Conservation (phyloP, 2,797 vertebrate species). For the Muscicapa comitata region DNA sequence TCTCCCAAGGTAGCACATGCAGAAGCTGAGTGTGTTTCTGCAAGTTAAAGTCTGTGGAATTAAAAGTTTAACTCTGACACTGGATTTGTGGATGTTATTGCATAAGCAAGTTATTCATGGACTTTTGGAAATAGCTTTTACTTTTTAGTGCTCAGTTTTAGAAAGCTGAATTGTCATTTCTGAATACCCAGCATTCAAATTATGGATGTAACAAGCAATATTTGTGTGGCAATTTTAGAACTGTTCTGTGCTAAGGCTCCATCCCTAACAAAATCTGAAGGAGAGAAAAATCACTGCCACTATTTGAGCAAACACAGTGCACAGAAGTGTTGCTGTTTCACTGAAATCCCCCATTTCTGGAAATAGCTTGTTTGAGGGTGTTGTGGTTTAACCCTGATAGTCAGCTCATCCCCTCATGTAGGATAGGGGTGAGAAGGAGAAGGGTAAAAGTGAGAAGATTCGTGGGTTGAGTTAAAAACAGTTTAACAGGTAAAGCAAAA, state of each 20-base stretch:
- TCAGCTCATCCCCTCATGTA: neutral
- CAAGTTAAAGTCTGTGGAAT: neutral
- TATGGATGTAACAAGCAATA: neutral
- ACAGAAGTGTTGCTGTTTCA: neutral
- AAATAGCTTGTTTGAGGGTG: neutral
- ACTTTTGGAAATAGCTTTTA: neutral
- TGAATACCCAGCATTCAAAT: neutral
- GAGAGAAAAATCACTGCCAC: neutral
- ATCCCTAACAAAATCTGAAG: neutral
- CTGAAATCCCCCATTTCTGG: neutral
- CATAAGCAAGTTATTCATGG: neutral
- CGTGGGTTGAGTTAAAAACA: neutral
- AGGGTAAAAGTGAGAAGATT: neutral
- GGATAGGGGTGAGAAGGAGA: neutral
- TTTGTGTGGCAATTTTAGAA: neutral
- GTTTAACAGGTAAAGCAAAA: conserved; percentile 1
- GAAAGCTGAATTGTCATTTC: neutral
- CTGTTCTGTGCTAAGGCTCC: neutral
- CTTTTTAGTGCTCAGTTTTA: neutral
- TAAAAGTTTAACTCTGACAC: neutral
- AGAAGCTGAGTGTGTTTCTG: neutral
- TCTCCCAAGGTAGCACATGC: conserved; percentile 12
- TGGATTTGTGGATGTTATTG: neutral
- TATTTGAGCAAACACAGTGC: neutral
- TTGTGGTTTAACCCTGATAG: neutral